Base-by-base conservation (phyloP, 92 coral and sea anemone genomes). In the Meandrina meandrites region DNA sequence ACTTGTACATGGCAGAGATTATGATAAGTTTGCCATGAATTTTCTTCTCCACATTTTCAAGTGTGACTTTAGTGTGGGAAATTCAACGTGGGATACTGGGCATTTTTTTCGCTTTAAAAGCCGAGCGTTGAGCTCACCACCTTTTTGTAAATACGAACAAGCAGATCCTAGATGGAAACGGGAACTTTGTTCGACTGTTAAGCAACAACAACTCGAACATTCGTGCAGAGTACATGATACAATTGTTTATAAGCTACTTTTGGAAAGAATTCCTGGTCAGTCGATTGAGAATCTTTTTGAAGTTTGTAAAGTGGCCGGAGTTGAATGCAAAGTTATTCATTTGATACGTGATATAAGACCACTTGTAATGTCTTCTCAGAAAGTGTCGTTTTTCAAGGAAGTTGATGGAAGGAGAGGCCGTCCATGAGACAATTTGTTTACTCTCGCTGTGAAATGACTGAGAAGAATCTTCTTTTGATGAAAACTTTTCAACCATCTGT, bases 271-370 rank as follows among this genome's bases (percentile, higher is more conserved):
- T 76, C 84, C 90, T 8, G 80, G 86, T 5, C 47, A 67, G 8
- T 84, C 76, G 8, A 85, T 89, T 14, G 76, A 68, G 5, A 32
- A 89, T n/a, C 64, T 89, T 0, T 51, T 89, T 37, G 48, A 35
- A 30, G 86, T 81, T 18, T 89, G 92, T 60, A 66, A 64, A 47
- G 40, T 45, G 45, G 76, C 79, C 36, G 85, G 83, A 42, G 42
- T 80, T 24, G 66, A 85, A 13, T 89, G 92, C 69, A 89, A 89
- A 66, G 66, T 89, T 22, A 85, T 89, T 42, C 70, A 82, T 47
- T 75, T 89, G 17, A 15, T 86, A 18, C 79, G 92, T 11, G 92
- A 89, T 58, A 79, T 85, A 1, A 76, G 92, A 78, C 88, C 92
- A 31, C 81, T 89, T 36, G 80, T 79, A 31, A 75, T 85, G 34